A percentile compares a stretch with the other conserved stretches of the same genome.
Conservation (phyloP, 2,797 vertebrate species). For the Moxostoma hubbsi region DNA sequence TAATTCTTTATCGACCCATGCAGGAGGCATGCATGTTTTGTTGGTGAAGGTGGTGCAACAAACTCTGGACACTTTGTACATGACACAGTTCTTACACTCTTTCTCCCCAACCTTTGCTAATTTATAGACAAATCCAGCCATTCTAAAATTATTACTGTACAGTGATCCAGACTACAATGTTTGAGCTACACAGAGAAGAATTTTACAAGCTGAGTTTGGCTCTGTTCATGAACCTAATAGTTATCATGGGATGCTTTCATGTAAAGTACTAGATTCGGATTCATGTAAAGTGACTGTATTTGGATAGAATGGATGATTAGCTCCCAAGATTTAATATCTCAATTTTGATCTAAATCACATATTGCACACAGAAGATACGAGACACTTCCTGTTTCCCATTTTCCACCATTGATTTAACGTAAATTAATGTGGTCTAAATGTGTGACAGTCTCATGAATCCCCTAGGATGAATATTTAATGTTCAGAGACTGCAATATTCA, state of each 20-base stretch:
- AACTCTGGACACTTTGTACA: constrained; percentile 33
- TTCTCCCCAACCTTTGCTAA: constrained; percentile 27
- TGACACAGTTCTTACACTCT: constrained; percentile 40
- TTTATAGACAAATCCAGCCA: constrained; percentile 57
- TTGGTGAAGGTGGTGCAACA: constrained; percentile 51
- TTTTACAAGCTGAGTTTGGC: constrained; percentile 24
- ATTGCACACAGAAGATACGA: no score
- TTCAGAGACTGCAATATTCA: no score
- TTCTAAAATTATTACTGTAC: constrained; percentile 41
- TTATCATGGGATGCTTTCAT: background rate
- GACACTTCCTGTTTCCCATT: no score
- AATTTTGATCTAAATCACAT: no score
- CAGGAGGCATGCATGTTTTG: constrained; percentile 64
- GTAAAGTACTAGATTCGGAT: no score
- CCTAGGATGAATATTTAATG: no score
- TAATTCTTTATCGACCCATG: constrained; percentile 64
- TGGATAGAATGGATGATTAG: no score
- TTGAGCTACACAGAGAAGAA: constrained; percentile 27
- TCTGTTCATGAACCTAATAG: background rate
- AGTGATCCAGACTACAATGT: constrained; percentile 33
- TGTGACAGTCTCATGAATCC: no score
- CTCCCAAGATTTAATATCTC: no score
- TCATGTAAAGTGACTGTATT: no score
- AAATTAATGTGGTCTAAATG: no score
- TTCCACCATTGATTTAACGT: no score